Evolutionary conservation across 2,113 vertebrate species (phyloP).

Genomic region (Xyrauchen texanus): DNA sequence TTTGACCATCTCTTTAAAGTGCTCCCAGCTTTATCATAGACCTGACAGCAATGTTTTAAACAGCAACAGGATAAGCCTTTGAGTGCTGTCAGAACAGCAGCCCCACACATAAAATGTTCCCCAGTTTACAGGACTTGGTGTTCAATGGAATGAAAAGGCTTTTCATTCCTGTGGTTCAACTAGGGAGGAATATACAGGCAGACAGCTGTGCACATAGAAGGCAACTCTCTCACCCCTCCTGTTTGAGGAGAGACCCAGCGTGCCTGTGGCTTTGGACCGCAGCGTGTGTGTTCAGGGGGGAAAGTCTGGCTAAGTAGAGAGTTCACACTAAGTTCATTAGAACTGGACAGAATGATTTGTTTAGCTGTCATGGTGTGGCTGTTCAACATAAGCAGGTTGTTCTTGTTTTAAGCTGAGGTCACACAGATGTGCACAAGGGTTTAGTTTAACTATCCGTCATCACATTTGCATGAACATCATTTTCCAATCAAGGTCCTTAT

Average conservation of each 20-base stretch:
- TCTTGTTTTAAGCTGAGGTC: constrained; percentile 6
- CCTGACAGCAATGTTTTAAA: background rate
- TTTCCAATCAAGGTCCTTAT: too few relatives aligned
- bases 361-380: constrained; percentile 17
- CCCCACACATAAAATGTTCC: constrained; percentile 5
- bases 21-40: constrained; percentile 1
- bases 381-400: background rate
- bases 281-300: background rate
- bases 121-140: constrained; percentile 19
- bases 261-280: constrained; percentile 35
- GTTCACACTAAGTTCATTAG: constrained; percentile 34
- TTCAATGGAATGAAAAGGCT: constrained; percentile 44
- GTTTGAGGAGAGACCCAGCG: constrained; percentile 26
- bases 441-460: constrained; percentile 1
- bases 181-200: constrained; percentile 31
- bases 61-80: background rate
- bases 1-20: constrained; percentile 33
- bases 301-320: constrained; percentile 15
- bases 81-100: constrained; percentile 14
- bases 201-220: constrained; percentile 46
- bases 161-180: constrained; percentile 25
- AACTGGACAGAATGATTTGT: constrained; percentile 33
- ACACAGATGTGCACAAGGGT: constrained; percentile 45
- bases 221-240: constrained; percentile 15
- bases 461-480: too few relatives aligned